phyloP scores from a whole-genome alignment of 2,888 invertebrate genomes.

The Caenorhabditis zanzibari region DNA sequence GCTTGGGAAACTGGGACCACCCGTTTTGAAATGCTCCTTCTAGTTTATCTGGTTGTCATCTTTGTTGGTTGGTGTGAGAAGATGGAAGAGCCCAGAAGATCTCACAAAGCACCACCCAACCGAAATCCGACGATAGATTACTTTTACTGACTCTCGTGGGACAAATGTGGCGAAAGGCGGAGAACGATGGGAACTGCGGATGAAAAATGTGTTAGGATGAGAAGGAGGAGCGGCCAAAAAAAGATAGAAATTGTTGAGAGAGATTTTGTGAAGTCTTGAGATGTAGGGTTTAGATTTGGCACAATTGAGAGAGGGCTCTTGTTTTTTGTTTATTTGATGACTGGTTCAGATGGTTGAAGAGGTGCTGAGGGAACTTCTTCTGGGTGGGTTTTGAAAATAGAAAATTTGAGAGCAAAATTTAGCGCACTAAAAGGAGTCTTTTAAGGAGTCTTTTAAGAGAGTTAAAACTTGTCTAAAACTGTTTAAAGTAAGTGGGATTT shows the following conservation, averaged over 20 bases:
- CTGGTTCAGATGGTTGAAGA: too few relatives aligned
- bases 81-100: constrained; percentile 3
- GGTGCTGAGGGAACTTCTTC: too few relatives aligned
- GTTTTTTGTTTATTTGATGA: background rate
- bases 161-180: constrained; percentile 57
- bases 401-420: too few relatives aligned
- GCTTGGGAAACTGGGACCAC: constrained; percentile 8
- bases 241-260: constrained; percentile 12
- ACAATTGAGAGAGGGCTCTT: background rate
- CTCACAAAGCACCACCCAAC: background rate
- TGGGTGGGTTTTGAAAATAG: too few relatives aligned
- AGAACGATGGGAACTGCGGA: constrained; percentile 46
- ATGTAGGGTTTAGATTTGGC: constrained; percentile 1
- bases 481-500: too few relatives aligned
- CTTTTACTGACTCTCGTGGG: constrained; percentile 54
- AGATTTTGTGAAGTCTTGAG: constrained; percentile 24
- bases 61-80: constrained; percentile 26
- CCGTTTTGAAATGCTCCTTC: constrained; percentile 15
- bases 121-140: constrained; percentile 40
- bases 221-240: background rate
- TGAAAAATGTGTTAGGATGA: constrained; percentile 34
- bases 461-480: too few relatives aligned
- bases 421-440: too few relatives aligned
- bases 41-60: constrained; percentile 54
- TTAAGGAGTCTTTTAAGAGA: too few relatives aligned